phyloP scores from a whole-genome alignment of 92 coral and sea anemone species.

The Anthopleura xanthogrammica region DNA sequence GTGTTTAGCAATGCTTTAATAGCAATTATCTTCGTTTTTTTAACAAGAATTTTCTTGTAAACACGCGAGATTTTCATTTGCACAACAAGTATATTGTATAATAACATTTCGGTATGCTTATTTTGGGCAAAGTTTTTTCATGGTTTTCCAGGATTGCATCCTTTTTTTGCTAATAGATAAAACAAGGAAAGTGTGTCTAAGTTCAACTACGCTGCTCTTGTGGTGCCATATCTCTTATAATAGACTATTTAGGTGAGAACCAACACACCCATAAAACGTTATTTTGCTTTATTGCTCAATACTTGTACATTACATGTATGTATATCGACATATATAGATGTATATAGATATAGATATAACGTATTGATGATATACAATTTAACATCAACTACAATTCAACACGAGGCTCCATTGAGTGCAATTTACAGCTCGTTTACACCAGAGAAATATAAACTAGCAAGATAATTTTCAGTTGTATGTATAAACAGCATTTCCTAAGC shows the following conservation, averaged over 20 bases:
- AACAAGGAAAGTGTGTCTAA: too few relatives aligned
- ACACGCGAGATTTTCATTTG: neutral
- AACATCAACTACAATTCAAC: neutral
- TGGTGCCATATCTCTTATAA: neutral
- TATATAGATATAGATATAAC: neutral
- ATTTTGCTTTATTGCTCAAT: slow-evolving; percentile 1
- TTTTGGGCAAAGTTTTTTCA: neutral
- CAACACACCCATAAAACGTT: slow-evolving; percentile 1
- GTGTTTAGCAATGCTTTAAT: neutral
- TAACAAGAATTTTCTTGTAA: slow-evolving; percentile 4
- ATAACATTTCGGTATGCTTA: neutral
- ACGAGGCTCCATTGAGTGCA: neutral
- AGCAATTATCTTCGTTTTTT: neutral
- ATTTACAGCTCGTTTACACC: neutral
- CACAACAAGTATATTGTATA: neutral
- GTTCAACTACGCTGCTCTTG: neutral
- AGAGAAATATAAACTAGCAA: neutral
- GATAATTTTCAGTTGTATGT: neutral
- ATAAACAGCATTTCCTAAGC: neutral
- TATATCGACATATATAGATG: neutral
- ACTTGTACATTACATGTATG: neutral
- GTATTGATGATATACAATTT: neutral
- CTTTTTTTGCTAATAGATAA: neutral
- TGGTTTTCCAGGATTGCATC: neutral
- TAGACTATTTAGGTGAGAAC: neutral